Conservation (phyloP, 1,140 invertebrate species). For the Hyles vespertilio region DNA sequence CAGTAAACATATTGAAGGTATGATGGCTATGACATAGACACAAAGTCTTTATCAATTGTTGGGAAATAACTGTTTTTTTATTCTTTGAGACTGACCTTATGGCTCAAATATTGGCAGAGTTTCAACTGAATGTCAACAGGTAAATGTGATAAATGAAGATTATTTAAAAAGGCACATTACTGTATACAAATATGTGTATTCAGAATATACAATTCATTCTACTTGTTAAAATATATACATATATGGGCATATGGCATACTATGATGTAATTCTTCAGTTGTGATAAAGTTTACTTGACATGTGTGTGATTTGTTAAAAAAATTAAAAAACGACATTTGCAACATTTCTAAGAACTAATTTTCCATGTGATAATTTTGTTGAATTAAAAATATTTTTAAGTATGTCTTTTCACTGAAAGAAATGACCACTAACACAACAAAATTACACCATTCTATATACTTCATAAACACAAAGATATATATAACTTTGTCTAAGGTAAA, state of each 20-base stretch:
- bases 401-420: neutral
- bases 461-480: neutral
- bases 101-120: slow-evolving; percentile 22
- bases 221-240: neutral
- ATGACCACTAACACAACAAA: neutral
- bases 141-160: slow-evolving; percentile 6
- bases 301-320: neutral
- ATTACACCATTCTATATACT: neutral
- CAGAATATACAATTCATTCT: neutral
- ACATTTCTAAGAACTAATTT: no score
- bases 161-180: neutral
- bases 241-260: neutral
- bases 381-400: neutral
- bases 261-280: neutral
- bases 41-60: no score
- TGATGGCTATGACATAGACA: no score
- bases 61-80: no score
- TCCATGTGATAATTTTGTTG: neutral
- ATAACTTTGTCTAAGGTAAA: neutral
- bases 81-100: slow-evolving; percentile 14
- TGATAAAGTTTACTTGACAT: neutral
- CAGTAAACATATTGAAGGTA: no score
- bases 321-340: no score
- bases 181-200: slow-evolving; percentile 1
- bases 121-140: slow-evolving; percentile 31